These are phyloP conservation scores for Phymanthus crucifer DNA, from an alignment of 92 coral and sea anemone species.

Conservation along the genomic window DNA sequence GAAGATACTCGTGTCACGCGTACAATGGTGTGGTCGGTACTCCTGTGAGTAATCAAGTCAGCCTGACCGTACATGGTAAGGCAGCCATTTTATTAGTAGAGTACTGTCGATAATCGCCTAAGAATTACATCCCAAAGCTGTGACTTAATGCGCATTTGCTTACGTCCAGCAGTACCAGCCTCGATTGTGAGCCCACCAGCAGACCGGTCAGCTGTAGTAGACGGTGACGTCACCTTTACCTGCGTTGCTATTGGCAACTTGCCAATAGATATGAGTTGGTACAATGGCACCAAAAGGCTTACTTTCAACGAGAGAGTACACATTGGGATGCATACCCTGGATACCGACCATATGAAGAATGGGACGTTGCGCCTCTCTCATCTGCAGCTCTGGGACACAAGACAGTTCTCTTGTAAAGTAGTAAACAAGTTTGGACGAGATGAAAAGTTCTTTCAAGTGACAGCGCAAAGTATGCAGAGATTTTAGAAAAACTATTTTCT, in stretches of 20 bases:
- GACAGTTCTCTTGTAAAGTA: constrained; percentile 75
- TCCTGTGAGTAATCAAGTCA: constrained; percentile 46
- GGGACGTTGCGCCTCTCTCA: constrained; percentile 58
- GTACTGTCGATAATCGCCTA: too few relatives aligned
- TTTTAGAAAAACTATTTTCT: too few relatives aligned
- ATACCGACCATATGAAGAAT: constrained; percentile 50
- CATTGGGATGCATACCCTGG: constrained; percentile 7
- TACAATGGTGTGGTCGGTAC: constrained; percentile 60
- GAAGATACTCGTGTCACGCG: constrained; percentile 72
- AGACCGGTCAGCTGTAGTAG: constrained; percentile 55
- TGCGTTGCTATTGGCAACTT: constrained; percentile 83
- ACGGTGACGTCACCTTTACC: constrained; percentile 53
- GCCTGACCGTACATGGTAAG: constrained; percentile 89
- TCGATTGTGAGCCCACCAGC: constrained; percentile 61
- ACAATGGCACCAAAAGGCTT: constrained; percentile 58
- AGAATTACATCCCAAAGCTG: neutral
- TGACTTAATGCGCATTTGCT: constrained; percentile 2
- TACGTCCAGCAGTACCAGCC: constrained; percentile 93
- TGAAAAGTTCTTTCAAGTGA: constrained; percentile 51
- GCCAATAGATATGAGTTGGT: constrained; percentile 71
- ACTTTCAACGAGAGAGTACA: constrained; percentile 43
- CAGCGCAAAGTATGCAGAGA: constrained; percentile 64
- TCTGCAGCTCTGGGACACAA: constrained; percentile 72
- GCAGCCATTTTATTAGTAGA: constrained; percentile 8
- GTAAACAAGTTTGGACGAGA: constrained; percentile 72